Base-by-base conservation (phyloP, 1,140 invertebrate species). In the Melipona quadrifasciata region DNA sequence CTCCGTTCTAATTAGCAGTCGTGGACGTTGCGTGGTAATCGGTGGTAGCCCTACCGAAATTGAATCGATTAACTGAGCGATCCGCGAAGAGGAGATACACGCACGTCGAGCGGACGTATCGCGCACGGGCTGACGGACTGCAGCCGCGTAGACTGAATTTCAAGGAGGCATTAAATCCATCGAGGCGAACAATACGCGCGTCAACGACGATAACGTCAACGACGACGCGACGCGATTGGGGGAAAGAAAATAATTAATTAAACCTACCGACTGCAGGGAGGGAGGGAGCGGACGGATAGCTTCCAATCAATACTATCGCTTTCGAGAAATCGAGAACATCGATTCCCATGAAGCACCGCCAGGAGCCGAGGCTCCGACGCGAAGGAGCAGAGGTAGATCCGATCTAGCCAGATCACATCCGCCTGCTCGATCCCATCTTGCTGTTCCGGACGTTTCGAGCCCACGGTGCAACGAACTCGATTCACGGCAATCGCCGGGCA, bases 381-480 rank as follows among this genome's bases (percentile, higher is more conserved):
- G 67, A 73, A 64, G 73, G 24, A 82, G 80, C 72, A 55, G 39
- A 47, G 53, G 64, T 71, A 84, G 82, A 84, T 84, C 78, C 70
- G 83, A 84, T 84, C 83, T 84, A 84, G 77, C 70, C 77, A 31
- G 82, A 84, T 84, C 82, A 71, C 82, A 84, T 84, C 83, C 83
- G 77, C 78, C 83, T 80, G 47, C 77, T 84, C 58, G 82, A 84
- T 84, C 51, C 58, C 77, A 67, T 80, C 82, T 80, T 68, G 0
- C 68, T 67, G 82, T 80, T 80, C 82, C 82, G 82, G 64, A 5
- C 75, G 75, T 83, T 83, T 83, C 82, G 82, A 72, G 67, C 65
- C 65, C 12, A n/a, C 80, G 75, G 87, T 88, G 87, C 87, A 89
- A 89, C 86, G 87, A 89, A 89, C 87, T 34, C 72, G 86, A 68